Percentiles rank a stretch among this genome's conserved stretches.
Evolutionary conservation across 2,113 vertebrate genomes (phyloP).

Genomic region (Diglossa brunneiventris): DNA sequence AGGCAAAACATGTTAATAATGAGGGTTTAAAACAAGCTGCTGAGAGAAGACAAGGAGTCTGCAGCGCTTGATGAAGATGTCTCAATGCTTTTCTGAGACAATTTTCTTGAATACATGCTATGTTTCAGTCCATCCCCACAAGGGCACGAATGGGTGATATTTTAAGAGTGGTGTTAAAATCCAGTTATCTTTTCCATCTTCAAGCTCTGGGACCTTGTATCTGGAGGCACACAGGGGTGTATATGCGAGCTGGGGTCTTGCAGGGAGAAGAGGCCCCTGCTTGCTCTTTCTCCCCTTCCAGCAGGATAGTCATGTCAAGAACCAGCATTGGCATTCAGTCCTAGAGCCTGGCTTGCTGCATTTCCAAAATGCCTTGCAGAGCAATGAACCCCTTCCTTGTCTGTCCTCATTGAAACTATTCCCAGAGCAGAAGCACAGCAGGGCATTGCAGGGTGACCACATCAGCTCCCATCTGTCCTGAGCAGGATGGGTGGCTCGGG

Average conservation of each 20-base stretch:
- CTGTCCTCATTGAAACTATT: not conserved
- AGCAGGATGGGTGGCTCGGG: fast-evolving
- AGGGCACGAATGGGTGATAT: not conserved
- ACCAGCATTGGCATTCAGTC: not conserved
- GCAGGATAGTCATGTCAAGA: not conserved
- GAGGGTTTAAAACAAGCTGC: not conserved
- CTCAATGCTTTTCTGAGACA: not conserved
- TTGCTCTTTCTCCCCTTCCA: not conserved
- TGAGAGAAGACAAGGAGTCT: not conserved
- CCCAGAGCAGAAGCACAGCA: not conserved
- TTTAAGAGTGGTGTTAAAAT: not conserved
- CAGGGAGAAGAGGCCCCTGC: not conserved
- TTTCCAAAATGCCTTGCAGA: not conserved
- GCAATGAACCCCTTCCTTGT: not conserved
- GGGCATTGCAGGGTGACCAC: not conserved
- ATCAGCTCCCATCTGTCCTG: fast-evolving
- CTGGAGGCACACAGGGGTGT: not conserved
- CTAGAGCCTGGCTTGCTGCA: not conserved
- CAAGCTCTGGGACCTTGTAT: not conserved
- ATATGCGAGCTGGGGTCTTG: not conserved
- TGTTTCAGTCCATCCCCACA: not conserved
- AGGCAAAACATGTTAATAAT: not conserved
- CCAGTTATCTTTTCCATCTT: not conserved
- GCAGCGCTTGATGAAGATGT: not conserved
- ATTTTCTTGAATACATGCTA: not conserved